phyloP scores from a whole-genome alignment of 2,113 vertebrate genomes.

The Dasyornis broadbenti region DNA sequence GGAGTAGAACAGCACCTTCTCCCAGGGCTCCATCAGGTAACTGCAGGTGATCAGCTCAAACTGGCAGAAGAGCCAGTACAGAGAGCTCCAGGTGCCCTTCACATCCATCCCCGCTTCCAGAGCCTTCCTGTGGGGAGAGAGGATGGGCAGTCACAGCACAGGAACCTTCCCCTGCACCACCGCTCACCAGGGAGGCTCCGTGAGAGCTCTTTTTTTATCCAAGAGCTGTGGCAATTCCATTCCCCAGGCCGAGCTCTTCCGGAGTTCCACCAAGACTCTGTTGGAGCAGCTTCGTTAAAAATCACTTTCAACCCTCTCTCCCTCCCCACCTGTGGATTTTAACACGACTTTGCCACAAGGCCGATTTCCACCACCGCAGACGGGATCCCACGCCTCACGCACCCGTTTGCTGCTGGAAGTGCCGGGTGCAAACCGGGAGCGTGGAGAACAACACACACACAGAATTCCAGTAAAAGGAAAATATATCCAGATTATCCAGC shows the following conservation, averaged over 20 bases:
- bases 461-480: not conserved
- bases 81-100: slow-evolving; percentile 76
- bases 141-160: too few species aligned
- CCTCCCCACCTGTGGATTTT: not conserved
- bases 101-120: slow-evolving; percentile 72
- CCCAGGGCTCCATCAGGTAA: slow-evolving; percentile 94
- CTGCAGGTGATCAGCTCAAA: slow-evolving; percentile 94
- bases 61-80: slow-evolving; percentile 93
- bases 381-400: not conserved
- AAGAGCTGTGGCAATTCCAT: not conserved
- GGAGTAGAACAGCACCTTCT: slow-evolving; percentile 87
- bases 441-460: not conserved
- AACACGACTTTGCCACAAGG: not conserved
- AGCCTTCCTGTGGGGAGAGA: not conserved
- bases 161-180: accelerated
- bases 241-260: not conserved
- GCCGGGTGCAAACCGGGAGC: not conserved
- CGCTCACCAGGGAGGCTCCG: not conserved
- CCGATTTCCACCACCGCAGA: not conserved
- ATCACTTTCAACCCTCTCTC: too few species aligned
- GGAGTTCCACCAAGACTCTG: not conserved
- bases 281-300: not conserved
- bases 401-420: not conserved
- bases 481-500: not conserved
- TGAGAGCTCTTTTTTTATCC: accelerated